phyloP scores from a whole-genome alignment of 1,140 invertebrate species.

The Ooceraea biroi region DNA sequence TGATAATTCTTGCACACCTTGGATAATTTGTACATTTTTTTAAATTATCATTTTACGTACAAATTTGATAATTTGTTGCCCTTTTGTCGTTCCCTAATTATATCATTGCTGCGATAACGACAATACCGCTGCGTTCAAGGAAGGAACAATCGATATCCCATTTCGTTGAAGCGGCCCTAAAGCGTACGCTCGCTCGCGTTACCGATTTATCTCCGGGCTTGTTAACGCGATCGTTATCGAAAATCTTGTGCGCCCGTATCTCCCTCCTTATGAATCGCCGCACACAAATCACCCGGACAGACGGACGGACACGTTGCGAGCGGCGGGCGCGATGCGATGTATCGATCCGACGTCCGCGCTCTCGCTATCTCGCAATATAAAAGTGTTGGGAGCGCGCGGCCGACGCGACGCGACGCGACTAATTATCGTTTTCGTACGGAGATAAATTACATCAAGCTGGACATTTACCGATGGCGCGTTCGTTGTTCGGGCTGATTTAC shows the following conservation, averaged over 20 bases:
- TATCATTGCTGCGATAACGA: neutral
- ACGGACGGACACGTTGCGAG: conserved; percentile 25
- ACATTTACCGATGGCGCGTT: conserved; percentile 68
- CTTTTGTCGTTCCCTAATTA: too few relatives aligned
- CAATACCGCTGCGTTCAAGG: too few relatives aligned
- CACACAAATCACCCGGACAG: conserved; percentile 45
- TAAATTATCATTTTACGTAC: too few relatives aligned
- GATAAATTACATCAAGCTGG: conserved; percentile 71
- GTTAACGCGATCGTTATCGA: conserved; percentile 24
- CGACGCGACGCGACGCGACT: conserved; percentile 45
- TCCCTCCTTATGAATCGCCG: conserved; percentile 31
- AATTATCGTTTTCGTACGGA: conserved; percentile 68
- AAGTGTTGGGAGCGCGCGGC: neutral
- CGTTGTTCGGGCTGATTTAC: conserved; percentile 72
- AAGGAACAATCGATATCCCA: neutral
- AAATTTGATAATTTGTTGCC: too few relatives aligned
- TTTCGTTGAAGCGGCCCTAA: neutral
- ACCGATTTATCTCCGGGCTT: neutral
- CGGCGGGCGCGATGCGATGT: conserved; percentile 13
- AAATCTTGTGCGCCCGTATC: conserved; percentile 6
- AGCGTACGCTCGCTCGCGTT: neutral
- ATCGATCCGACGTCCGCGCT: conserved; percentile 26
- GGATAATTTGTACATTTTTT: too few relatives aligned
- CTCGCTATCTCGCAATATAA: neutral
- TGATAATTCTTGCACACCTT: too few relatives aligned